phyloP scores from a whole-genome alignment of 1,140 invertebrate genomes.

The Apis dorsata region DNA sequence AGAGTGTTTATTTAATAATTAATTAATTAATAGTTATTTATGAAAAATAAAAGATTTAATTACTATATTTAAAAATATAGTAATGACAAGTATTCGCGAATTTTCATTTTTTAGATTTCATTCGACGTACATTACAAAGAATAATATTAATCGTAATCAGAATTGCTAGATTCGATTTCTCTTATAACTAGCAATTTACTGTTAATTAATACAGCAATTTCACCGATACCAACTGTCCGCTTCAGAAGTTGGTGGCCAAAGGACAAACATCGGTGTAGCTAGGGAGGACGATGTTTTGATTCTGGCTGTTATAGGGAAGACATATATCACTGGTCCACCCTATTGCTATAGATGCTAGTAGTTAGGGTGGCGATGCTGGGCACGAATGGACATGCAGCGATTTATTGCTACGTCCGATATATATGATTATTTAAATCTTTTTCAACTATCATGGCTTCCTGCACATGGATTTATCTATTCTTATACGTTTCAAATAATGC shows the following conservation, averaged over 20 bases:
- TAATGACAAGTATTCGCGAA: too few species aligned
- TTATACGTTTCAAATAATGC: too few species aligned
- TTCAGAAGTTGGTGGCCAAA: conserved; percentile 54
- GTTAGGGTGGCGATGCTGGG: conserved; percentile 65
- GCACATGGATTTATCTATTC: too few species aligned
- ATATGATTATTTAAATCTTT: conserved; percentile 72
- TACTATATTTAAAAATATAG: too few species aligned
- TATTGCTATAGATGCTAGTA: conserved; percentile 68
- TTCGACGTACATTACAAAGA: background rate
- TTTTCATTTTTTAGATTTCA: background rate
- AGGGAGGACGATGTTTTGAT: conserved; percentile 71
- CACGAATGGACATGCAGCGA: conserved; percentile 57
- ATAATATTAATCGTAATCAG: background rate
- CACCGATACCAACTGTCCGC: conserved; percentile 52
- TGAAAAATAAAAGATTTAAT: too few species aligned
- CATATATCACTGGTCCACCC: conserved; percentile 74
- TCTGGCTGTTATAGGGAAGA: conserved; percentile 75
- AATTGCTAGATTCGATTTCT: background rate
- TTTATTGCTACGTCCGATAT: conserved; percentile 64
- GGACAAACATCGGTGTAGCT: conserved; percentile 61
- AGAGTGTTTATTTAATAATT: too few species aligned
- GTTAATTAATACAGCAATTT: conserved; percentile 61
- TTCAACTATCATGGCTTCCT: conserved; percentile 15
- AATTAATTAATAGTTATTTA: too few species aligned
- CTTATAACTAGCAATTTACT: conserved; percentile 32